A percentile compares a stretch with the other conserved stretches of the same genome.
phyloP scores from a whole-genome alignment of 2,888 invertebrate species.

The Tetranychus piercei region DNA sequence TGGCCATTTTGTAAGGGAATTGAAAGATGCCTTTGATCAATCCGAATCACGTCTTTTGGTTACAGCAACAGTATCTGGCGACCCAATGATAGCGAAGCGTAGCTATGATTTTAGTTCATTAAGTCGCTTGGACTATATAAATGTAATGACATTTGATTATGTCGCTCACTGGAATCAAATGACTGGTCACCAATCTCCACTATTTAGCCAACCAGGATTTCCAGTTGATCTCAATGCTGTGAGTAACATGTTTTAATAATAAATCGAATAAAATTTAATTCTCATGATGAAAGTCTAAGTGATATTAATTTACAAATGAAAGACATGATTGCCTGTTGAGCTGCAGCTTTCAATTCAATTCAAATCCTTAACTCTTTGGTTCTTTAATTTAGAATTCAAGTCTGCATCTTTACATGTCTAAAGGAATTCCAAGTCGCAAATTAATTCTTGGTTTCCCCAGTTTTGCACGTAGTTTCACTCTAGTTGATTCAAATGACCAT shows the following conservation, averaged over 20 bases:
- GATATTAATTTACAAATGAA: too few relatives aligned
- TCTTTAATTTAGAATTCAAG: neutral
- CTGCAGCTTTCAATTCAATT: neutral
- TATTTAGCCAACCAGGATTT: conserved; percentile 54
- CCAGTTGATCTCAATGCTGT: neutral
- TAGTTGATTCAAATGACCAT: conserved; percentile 45
- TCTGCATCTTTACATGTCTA: conserved; percentile 47
- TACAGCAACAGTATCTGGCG: conserved; percentile 67
- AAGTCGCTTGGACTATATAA: conserved; percentile 58
- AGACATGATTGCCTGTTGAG: too few relatives aligned
- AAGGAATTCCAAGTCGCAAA: conserved; percentile 59
- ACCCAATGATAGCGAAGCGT: conserved; percentile 67
- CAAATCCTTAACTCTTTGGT: neutral
- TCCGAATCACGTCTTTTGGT: conserved; percentile 50
- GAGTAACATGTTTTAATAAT: neutral
- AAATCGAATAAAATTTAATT: neutral
- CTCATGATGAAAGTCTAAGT: too few relatives aligned
- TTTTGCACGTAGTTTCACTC: conserved; percentile 62
- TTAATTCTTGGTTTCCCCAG: conserved; percentile 69
- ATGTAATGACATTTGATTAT: conserved; percentile 76
- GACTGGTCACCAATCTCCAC: conserved; percentile 70
- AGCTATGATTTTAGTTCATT: conserved; percentile 52
- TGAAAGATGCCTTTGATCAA: conserved; percentile 13
- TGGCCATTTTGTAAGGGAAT: conserved; percentile 18
- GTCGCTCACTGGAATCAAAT: conserved; percentile 81